Evolutionary conservation across 2,888 invertebrate genomes (phyloP).

Genomic region (Philereme vetulata): DNA sequence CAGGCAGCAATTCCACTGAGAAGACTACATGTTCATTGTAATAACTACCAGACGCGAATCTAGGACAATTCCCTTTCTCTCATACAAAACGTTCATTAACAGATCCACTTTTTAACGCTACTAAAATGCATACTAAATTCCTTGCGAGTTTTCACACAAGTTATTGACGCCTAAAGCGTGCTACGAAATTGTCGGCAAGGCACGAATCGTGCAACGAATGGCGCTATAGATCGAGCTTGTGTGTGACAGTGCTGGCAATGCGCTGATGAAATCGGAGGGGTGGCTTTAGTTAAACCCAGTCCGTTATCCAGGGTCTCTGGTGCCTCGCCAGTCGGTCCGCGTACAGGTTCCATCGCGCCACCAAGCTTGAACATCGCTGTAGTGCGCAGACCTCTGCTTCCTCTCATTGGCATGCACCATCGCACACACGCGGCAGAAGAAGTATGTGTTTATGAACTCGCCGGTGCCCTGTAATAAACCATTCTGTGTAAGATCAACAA

Average conservation of each 20-base stretch:
- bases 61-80: neutral
- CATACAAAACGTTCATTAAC: conserved; percentile 9
- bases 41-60: conserved; percentile 12
- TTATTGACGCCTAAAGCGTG: conserved; percentile 14
- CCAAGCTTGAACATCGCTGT: conserved; percentile 95
- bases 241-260: conserved; percentile 19
- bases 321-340: conserved; percentile 70
- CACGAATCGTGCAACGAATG: conserved; percentile 13
- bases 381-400: conserved; percentile 80
- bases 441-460: conserved; percentile 97
- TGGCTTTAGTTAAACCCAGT: neutral
- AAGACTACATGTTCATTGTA: conserved; percentile 3
- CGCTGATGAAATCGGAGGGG: conserved; percentile 12
- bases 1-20: neutral
- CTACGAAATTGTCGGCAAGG: conserved; percentile 15
- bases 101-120: conserved; percentile 7
- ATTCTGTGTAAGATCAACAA: neutral
- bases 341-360: conserved; percentile 92
- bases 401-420: conserved; percentile 88
- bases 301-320: conserved; percentile 47
- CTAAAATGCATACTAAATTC: conserved; percentile 7
- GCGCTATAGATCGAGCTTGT: conserved; percentile 25
- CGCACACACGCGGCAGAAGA: conserved; percentile 95
- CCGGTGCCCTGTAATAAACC: conserved; percentile 89
- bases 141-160: conserved; percentile 2